A percentile compares a stretch with the other conserved stretches of the same genome.
Evolutionary conservation across 1,140 invertebrate species (phyloP).

Genomic region (Araneus ventricosus): DNA sequence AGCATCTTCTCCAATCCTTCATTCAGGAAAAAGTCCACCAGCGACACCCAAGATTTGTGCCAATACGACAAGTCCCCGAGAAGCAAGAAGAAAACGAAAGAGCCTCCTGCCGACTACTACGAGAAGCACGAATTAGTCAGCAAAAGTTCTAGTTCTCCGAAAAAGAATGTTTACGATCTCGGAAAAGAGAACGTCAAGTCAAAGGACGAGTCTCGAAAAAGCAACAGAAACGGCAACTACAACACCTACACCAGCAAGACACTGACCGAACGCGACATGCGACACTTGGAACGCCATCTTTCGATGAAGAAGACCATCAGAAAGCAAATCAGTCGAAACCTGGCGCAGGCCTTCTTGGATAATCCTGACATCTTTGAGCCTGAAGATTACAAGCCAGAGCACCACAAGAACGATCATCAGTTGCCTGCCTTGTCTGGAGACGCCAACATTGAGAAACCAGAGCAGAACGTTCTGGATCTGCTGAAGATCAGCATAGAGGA

Average conservation of each 20-base stretch:
- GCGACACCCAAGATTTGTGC: constrained; percentile 64
- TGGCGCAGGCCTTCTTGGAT: constrained; percentile 87
- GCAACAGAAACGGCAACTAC: constrained; percentile 61
- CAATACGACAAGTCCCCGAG: constrained; percentile 72
- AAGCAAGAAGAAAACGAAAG: constrained; percentile 32
- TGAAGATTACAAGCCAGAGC: constrained; percentile 83
- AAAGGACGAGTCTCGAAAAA: constrained; percentile 12
- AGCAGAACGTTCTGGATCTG: constrained; percentile 87
- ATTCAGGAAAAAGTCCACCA: constrained; percentile 16
- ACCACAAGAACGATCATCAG: constrained; percentile 80
- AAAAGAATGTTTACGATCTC: constrained; percentile 21
- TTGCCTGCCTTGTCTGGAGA: constrained; percentile 77
- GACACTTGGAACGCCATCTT: constrained; percentile 88
- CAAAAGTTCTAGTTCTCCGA: constrained; percentile 43
- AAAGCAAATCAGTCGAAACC: constrained; percentile 91
- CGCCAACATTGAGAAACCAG: constrained; percentile 81
- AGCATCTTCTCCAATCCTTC: constrained; percentile 83
- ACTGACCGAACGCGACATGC: constrained; percentile 85
- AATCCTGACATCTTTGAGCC: constrained; percentile 85
- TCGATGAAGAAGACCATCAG: constrained; percentile 93
- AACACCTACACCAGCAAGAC: constrained; percentile 83
- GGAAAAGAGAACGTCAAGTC: constrained; percentile 57
- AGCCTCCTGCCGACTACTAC: constrained; percentile 34
- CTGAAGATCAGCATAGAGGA: constrained; percentile 81
- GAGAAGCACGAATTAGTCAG: neutral